Evolutionary conservation across 2,797 vertebrate genomes (phyloP).

Genomic region (Rousettus madagascariensis): DNA sequence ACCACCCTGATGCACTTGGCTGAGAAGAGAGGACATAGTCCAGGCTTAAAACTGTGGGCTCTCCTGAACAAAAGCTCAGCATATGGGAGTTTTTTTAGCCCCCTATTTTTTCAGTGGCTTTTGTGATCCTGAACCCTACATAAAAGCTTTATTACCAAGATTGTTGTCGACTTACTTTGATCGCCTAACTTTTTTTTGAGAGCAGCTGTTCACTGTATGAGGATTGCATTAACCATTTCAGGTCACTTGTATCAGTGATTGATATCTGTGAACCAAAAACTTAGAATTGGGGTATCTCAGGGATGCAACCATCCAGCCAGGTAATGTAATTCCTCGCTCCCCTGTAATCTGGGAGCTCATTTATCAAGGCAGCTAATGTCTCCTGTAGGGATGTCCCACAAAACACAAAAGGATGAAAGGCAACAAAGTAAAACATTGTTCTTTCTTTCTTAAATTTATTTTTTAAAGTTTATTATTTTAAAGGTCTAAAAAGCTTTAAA

Average conservation of each 20-base stretch:
- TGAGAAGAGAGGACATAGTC: not conserved
- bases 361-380: not conserved
- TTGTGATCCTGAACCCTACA: not conserved
- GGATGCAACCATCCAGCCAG: too few relatives aligned
- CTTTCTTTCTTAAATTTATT: not conserved
- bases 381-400: not conserved
- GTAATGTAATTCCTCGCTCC: not conserved
- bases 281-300: not conserved
- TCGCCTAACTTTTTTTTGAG: not conserved
- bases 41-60: not conserved
- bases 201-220: not conserved
- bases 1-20: not conserved
- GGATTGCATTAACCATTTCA: not conserved
- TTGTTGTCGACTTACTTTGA: not conserved
- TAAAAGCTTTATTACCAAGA: not conserved
- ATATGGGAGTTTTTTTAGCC: not conserved
- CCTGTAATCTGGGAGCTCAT: not conserved
- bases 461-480: not conserved
- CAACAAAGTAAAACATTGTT: not conserved
- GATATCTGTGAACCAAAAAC: not conserved
- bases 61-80: not conserved
- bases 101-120: not conserved
- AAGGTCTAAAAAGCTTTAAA: not conserved
- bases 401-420: not conserved
- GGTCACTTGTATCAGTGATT: not conserved